phyloP scores from a whole-genome alignment of 2,888 invertebrate species.

The Parasteatoda lunata region DNA sequence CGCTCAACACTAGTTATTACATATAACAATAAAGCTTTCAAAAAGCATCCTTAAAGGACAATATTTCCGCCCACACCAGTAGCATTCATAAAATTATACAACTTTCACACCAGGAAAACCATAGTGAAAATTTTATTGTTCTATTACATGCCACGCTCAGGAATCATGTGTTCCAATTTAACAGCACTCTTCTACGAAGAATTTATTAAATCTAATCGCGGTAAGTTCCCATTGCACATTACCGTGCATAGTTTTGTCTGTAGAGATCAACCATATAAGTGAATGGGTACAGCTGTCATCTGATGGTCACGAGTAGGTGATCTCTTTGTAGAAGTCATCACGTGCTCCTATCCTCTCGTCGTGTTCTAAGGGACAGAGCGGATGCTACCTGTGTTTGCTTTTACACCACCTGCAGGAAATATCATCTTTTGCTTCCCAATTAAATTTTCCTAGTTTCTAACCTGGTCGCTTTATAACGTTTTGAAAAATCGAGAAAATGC shows the following conservation, averaged over 20 bases:
- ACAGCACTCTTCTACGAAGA: not conserved
- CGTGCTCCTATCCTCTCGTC: constrained; percentile 32
- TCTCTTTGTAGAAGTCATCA: constrained; percentile 53
- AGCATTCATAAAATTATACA: no score
- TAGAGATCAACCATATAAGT: not conserved
- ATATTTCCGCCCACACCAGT: no score
- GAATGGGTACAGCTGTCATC: constrained; percentile 59
- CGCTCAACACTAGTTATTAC: no score
- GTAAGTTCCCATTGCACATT: constrained; percentile 35
- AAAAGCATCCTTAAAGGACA: no score
- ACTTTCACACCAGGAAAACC: no score
- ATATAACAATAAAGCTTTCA: no score
- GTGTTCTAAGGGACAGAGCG: constrained; percentile 8
- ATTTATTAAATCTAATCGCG: constrained; percentile 4
- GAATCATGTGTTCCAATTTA: not conserved
- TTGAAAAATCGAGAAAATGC: not conserved
- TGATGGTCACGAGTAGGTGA: constrained; percentile 57
- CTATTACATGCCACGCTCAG: no score
- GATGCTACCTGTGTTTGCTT: constrained; percentile 51
- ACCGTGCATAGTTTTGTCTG: constrained; percentile 14
- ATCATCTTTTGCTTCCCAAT: constrained; percentile 48
- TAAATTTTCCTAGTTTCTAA: constrained; percentile 33
- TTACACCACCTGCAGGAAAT: constrained; percentile 62
- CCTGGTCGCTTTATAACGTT: constrained; percentile 14
- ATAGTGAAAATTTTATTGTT: no score